These are phyloP conservation scores for Xylocopa sonorina DNA, from an alignment of 1,140 invertebrate species.

Conservation along the genomic window DNA sequence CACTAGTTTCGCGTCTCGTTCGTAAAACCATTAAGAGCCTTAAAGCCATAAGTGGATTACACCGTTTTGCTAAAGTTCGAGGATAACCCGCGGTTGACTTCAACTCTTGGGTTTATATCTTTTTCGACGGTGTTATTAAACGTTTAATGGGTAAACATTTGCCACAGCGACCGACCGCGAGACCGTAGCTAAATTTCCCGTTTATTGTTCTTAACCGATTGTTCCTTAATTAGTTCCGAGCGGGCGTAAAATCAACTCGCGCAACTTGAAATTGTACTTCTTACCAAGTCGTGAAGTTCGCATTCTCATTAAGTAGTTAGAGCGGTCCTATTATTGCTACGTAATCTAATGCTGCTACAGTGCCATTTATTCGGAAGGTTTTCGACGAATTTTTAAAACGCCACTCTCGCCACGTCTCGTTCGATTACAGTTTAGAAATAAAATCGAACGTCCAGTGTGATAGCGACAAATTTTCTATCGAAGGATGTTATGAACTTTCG, in stretches of 20 bases:
- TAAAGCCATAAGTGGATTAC: constrained; percentile 48
- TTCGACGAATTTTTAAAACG: too few relatives aligned
- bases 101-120: not conserved
- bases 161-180: not conserved
- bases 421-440: too few relatives aligned
- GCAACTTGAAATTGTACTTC: not conserved
- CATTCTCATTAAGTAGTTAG: not conserved
- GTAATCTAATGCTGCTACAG: not conserved
- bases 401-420: too few relatives aligned
- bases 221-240: not conserved
- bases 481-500: not conserved
- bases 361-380: not conserved
- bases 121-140: not conserved
- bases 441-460: too few relatives aligned
- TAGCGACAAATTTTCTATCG: too few relatives aligned
- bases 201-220: not conserved
- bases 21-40: constrained; percentile 53
- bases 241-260: too few relatives aligned
- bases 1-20: not conserved
- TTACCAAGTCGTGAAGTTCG: not conserved
- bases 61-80: constrained; percentile 30
- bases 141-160: constrained; percentile 3
- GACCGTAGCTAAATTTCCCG: not conserved
- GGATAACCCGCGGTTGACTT: constrained; percentile 7
- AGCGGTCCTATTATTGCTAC: not conserved